Base-by-base conservation (phyloP, 2,113 vertebrate species). In the Stictonetta naevosa region DNA sequence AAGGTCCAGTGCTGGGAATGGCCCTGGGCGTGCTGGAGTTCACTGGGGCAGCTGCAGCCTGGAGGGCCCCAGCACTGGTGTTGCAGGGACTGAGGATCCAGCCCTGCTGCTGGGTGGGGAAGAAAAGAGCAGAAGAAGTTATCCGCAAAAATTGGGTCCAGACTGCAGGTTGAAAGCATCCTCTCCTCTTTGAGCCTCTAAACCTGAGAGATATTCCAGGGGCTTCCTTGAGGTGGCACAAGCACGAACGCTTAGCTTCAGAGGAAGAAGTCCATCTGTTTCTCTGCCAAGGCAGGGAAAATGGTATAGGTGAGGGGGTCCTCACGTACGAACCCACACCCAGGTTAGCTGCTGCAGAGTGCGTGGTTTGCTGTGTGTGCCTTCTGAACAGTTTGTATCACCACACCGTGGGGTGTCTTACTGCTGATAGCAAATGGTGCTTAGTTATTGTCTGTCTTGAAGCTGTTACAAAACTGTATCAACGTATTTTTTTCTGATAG, bases 331-430 rank as follows among this genome's bases (percentile, higher is more conserved):
- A 95, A 42, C 77, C 77, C 72, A 13, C 75, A 83, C 78, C 83
- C n/a, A 3, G 86, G 69, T 81, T 18, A 79, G 83, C 83, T 38
- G 11, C 83, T 78, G 87, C 86, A 64, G 95, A 91, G 93, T 97
- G 95, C 84, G 88, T 96, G 96, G 84, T 93, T 97, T 96, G 93
- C 96, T 96, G 86, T 93, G 95, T 95, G 95, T 95, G 92, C 90
- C 93, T 85, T 63, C 87, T 83, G 87, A 86, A 60, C 96, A 93
- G 94, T 93, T 73, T 88, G 95, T 96, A 97, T 97, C 97, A 97
- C 95, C 97, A 97, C 96, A 97, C 96, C 96, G 79, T 96, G 96
- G 95, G 86, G 95, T 96, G 96, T 97, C 96, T 97, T 97, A 97
- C 94, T 96, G 96, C 95, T 96, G 94, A 81, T 82, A 93, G 88